Base-by-base conservation (phyloP, 2,113 vertebrate species). In the Hippocampus comes region DNA sequence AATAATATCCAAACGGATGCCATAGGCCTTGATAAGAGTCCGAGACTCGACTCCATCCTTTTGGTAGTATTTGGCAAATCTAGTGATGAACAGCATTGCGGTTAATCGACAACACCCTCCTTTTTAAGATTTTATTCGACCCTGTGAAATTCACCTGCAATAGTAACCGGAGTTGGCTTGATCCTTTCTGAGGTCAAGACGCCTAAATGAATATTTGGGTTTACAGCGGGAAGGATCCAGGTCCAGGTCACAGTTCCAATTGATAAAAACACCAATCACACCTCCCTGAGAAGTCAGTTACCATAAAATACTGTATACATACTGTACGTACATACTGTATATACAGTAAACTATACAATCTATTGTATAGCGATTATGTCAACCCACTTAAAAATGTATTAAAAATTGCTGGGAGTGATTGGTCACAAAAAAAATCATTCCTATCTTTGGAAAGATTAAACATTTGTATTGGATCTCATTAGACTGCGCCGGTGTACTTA, bases 1-100 rank as follows among this genome's bases (percentile, higher is more conserved):
- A 0, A 97, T 95, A 56, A 97, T 86, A 8, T 96, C 95, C 7
- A 97, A 89, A 6, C 95, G 94, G 70, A 97, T 95, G 48, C 95
- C 96, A 0, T 90, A 95, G 34, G 95, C 95, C 63, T 95, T 96
- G 73, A 95, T 92, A 34, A 96, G 92, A 0, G 93, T 94, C 41
- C 96, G 92, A 10, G 88, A 89, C 79, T 93, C 90, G 9, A 85
- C 90, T 12, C 93, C 91, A 0, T 94, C 87, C 41, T 82, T 82
- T 51, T 63, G 79, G 82, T 95, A 96, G 69, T 95, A 95, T 79
- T 95, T 97, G 15, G 95, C 95, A 86, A 95, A 96, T 83, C 94
- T 94, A 71, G 12, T 27, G n/a, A 66, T 27, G 7, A 38, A 41
- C 11, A 57, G 21, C 5, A 17, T 57, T 41, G 38, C 9, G 15